These are phyloP conservation scores for Cercopithecus mona DNA, from an alignment of 2,113 vertebrate genomes.

Conservation along the genomic window DNA sequence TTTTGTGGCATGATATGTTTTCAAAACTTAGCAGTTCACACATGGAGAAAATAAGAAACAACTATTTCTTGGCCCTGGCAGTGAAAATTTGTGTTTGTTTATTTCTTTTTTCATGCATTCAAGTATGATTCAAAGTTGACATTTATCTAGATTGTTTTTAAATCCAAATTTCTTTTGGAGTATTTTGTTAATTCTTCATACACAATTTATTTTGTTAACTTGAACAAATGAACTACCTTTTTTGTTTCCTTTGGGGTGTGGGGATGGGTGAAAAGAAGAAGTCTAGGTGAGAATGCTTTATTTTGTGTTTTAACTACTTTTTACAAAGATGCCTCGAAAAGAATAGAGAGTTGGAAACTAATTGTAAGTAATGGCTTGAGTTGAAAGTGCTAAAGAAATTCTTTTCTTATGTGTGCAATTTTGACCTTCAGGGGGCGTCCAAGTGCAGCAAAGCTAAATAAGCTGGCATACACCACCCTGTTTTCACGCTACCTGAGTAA, in stretches of 20 bases:
- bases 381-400: not conserved
- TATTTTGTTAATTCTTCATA: not conserved
- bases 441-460: constrained; percentile 70
- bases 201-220: not conserved
- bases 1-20: constrained; percentile 22
- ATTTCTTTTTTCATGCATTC: not conserved
- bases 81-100: constrained; percentile 22
- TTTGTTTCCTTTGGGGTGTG: not conserved
- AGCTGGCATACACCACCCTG: not conserved
- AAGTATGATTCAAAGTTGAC: not conserved
- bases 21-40: constrained; percentile 41
- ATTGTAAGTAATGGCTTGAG: not conserved
- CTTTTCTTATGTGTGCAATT: constrained; percentile 50
- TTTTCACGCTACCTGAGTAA: constrained; percentile 73
- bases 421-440: constrained; percentile 85
- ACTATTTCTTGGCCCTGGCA: not conserved
- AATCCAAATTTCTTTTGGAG: not conserved
- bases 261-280: not conserved
- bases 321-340: not conserved
- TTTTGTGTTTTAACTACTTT: not conserved
- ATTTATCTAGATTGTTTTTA: not conserved
- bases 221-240: not conserved
- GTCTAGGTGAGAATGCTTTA: not conserved
- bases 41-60: constrained; percentile 1
- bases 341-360: not conserved